Base-by-base conservation (phyloP, 2,888 invertebrate species). In the Agonopterix heracliana region DNA sequence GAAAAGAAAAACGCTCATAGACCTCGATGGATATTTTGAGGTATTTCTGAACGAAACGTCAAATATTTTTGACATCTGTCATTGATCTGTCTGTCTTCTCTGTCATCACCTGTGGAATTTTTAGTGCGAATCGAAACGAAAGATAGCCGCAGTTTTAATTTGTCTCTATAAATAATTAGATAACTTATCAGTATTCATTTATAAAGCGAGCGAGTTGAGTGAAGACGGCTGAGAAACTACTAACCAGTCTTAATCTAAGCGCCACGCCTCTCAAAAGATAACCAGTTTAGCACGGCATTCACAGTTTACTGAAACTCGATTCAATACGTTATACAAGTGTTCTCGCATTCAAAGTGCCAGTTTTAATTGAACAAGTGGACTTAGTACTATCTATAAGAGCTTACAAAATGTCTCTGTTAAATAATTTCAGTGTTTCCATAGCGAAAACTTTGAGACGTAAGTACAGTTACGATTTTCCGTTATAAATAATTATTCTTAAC, bases 361-460 rank as follows among this genome's bases (percentile, higher is more conserved):
- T 9, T 41, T 41, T 47, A 42, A 46, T 46, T 35, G 47, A 55
- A 55, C 46, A 47, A 44, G 47, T 56, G 63, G 46, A 54, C 44
- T 56, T 52, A 44, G 51, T 52, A 57, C 54, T 47, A 34, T 41
- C 9, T 41, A 13, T 41, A 12, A 8, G 12, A 55, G 48, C 47
- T 57, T 51, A 48, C 48, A 50, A 52, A 45, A 87, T 86, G 85
- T 86, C 86, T 54, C 77, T 83, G 61, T 56, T 87, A 35, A 87
- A 85, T 57, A 87, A 86, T 53, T 86, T 87, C 53, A 78, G 79
- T 26, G 85, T 85, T 53, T 77, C 78, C 4, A 71, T 87, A 45
- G 81, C 80, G 4, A 82, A 78, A 55, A 78, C 81, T 53, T 63
- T 85, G 47, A 65, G 77, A 46, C 78, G 87, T 87, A 63, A 86